Base-by-base conservation (phyloP, 2,888 invertebrate genomes). In the Macrostomum cliftonense region DNA sequence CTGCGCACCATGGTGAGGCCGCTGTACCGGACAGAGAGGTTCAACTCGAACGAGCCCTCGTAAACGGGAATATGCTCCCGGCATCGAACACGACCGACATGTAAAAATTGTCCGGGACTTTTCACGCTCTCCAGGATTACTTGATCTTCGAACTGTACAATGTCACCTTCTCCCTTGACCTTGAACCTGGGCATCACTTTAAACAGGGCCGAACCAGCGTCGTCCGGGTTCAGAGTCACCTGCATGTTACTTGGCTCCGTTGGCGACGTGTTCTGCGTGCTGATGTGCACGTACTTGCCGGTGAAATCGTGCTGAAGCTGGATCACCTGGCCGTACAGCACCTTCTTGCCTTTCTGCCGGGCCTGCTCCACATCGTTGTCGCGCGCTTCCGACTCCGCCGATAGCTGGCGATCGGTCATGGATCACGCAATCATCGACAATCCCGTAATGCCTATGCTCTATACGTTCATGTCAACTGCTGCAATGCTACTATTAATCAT, bases 161-260 rank as follows among this genome's bases (percentile, higher is more conserved):
- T 58, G 52, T 67, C 67, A 46, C 67, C 67, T 51, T 68, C 67
- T 2, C 65, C 59, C 54, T 68, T 68, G 54, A 68, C 67, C 54
- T 68, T 68, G 57, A 65, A 68, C 2, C 66, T 54, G 1, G 67
- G 67, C 64, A 67, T 64, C 49, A 68, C 61, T 48, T 59, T 55
- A 56, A 64, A 67, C 54, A 62, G 62, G 7, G 62, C 62, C 50
- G 63, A 61, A 51, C 66, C 67, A 40, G 63, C 62, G 56, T 64
- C 62, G 57, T 63, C 65, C 42, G 60, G 61, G 42, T 62, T 61
- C 42, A 67, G 54, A 43, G 61, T 60, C 42, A 65, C 64, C 52
- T 62, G 61, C 64, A 67, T 65, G 53, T 65, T 67, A 53, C 62
- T 64, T 42, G 60, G 58, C 53, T 67, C 67, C 21, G 63, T 65